These are phyloP conservation scores for Sitophilus oryzae DNA, from an alignment of 1,140 invertebrate genomes.

Conservation along the genomic window DNA sequence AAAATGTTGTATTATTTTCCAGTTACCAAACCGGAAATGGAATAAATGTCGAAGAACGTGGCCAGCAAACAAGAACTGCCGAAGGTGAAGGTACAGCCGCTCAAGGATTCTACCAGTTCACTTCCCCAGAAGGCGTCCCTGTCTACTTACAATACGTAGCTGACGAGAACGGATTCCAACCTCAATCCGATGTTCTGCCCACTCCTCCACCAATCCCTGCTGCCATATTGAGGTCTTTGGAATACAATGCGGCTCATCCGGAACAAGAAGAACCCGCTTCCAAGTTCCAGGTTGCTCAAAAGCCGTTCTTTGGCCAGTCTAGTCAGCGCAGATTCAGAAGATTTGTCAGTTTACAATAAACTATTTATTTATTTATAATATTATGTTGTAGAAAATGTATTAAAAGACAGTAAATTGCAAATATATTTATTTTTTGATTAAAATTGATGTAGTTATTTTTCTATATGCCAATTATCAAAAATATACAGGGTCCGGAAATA, in stretches of 20 bases:
- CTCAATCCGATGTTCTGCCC: conserved; percentile 22
- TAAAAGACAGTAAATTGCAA: too few relatives aligned
- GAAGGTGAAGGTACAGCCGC: conserved; percentile 35
- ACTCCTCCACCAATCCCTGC: conserved; percentile 21
- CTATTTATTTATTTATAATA: too few relatives aligned
- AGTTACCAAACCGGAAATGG: conserved; percentile 34
- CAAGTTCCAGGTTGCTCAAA: neutral
- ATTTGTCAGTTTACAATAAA: too few relatives aligned
- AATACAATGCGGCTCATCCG: conserved; percentile 25
- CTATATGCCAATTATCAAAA: too few relatives aligned
- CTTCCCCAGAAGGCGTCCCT: conserved; percentile 47
- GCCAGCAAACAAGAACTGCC: conserved; percentile 41
- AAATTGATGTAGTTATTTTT: too few relatives aligned
- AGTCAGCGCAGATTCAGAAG: too few relatives aligned
- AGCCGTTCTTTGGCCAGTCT: too few relatives aligned
- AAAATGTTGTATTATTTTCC: too few relatives aligned
- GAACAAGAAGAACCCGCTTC: conserved; percentile 11
- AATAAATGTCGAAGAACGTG: conserved; percentile 33
- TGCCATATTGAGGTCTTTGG: conserved; percentile 25
- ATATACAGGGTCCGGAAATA: too few relatives aligned
- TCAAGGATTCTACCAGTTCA: conserved; percentile 45
- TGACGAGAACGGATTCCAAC: conserved; percentile 41
- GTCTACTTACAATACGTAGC: conserved; percentile 49
- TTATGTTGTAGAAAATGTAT: too few relatives aligned
- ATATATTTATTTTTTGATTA: too few relatives aligned